Base-by-base conservation (phyloP, 2,888 invertebrate species). In the Timema podura region DNA sequence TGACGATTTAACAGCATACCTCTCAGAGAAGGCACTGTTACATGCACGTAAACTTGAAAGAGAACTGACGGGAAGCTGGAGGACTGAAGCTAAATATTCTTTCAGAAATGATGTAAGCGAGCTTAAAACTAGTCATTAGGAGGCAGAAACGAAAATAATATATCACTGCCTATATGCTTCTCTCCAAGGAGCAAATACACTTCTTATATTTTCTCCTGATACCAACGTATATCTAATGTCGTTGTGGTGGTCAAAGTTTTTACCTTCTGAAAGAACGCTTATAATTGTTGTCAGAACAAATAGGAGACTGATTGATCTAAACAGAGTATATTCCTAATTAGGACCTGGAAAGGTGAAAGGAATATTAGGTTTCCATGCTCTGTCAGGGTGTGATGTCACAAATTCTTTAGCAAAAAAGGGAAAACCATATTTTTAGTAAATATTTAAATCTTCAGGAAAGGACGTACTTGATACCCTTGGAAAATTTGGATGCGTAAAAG, bases 141-240 rank as follows among this genome's bases (percentile, higher is more conserved):
- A 54, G 54, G 54, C 54, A 54, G 54, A 54, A 15, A 54, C 54
- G 16, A 54, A 54, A 5, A 54, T 54, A 7, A 54, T 54, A 54
- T 7, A 6, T 13, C 54, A 54, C 16, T 54, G 54, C 54, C 6
- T 49, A n/a, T n/a, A 9, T 54, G 54, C 10, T 6, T 54, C 10
- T 54, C 54, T 6, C 6, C 54, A 10, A 54, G 54, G 16, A 10
- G 54, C 54, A 15, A 54, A 13, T 54, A 15, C 10, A 13, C 16
- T 54, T 54, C 54, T 15, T 54, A 54, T 54, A 54, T 9, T 7
- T 54, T 54, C 10, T 15, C 10, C 54, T 54, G 54, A 54, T 9
- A 54, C 6, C n/a, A 16, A 54, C 54, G 54, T 54, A 54, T 54
- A 15, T 54, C 10, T 54, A 13, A n/a, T 13, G 7, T 3, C 5